A percentile compares a stretch with the other conserved stretches of the same genome.
These are phyloP conservation scores for Heteropelma amictum DNA, from an alignment of 2,888 invertebrate genomes.

Conservation along the genomic window DNA sequence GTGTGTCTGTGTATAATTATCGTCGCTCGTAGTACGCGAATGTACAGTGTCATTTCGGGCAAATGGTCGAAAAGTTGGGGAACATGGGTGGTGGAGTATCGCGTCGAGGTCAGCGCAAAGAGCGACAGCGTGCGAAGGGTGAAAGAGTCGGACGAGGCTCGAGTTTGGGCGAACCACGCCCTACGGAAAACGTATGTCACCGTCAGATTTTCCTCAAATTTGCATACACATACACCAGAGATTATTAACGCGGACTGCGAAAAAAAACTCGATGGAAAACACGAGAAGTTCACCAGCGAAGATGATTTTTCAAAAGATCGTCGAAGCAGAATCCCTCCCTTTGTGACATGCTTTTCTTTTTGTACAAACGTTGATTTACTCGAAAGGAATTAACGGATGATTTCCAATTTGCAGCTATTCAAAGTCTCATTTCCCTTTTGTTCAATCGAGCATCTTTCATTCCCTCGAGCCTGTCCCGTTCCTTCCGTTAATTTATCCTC, in stretches of 20 bases:
- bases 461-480: not conserved
- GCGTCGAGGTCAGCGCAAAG: slow-evolving; percentile 47
- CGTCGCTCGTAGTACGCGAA: not conserved
- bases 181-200: slow-evolving; percentile 48
- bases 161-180: slow-evolving; percentile 49
- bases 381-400: too few relatives aligned
- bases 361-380: too few relatives aligned
- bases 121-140: slow-evolving; percentile 34
- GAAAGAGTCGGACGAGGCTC: slow-evolving; percentile 32
- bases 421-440: too few relatives aligned
- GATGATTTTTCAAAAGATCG: too few relatives aligned
- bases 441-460: slow-evolving; percentile 21
- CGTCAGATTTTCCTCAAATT: slow-evolving; percentile 16
- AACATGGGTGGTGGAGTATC: slow-evolving; percentile 24
- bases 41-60: slow-evolving; percentile 18
- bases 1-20: slow-evolving; percentile 39
- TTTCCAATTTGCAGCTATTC: too few relatives aligned
- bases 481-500: not conserved
- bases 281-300: too few relatives aligned
- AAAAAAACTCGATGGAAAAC: not conserved
- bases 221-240: slow-evolving; percentile 16
- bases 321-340: too few relatives aligned
- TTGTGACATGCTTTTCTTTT: too few relatives aligned
- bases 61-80: slow-evolving; percentile 49
- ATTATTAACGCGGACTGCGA: slow-evolving; percentile 41